Evolutionary conservation across 1,140 invertebrate genomes (phyloP), one percentile per base, ranked within the genome.

Genomic region (Hyles euphorbiae): DNA sequence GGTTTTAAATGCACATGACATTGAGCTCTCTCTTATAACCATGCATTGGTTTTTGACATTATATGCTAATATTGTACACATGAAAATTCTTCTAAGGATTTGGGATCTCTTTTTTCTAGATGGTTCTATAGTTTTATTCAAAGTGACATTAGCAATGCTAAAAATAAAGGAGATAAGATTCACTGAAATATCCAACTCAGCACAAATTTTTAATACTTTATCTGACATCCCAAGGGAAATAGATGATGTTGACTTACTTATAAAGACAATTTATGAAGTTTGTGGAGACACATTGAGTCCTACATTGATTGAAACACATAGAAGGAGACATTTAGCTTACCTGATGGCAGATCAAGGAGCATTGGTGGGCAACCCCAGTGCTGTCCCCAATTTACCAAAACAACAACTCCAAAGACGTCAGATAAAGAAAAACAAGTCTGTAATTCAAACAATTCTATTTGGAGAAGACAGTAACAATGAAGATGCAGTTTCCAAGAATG

Each of bases 21-120:
- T 97, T 75, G 98, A 99, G 90, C 90, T 99, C 12, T 98, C 97
- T 61, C 90, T 99, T 33, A 99, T 99, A 74, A 98, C 96, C 9
- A 90, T 99, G 63, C 96, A 99, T 80, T 99, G 99, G 98, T 99
- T 99, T 87, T 90, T 99, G 36, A 99, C 98, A 2, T 85, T 99
- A n/a, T 99, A 98, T 90, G 96, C 98, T 3, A 98, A 97, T 78
- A 97, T 99, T 60, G 96, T 99, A n/a, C 96, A 98, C 73, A 98
- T 98, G 93, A 98, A 97, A 89, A 96, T 99, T 61, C 91, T 99
- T 46, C 89, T 99, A 3, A 91, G 97, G 60, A 94, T 99, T 64
- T 99, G 98, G 98, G 99, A 99, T 89, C 90, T 98, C 59, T 97
- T 99, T 83, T 98, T 99, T 81, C 93, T 95, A 69, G 95, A 99